phyloP scores from a whole-genome alignment of 1,140 invertebrate species.

The Musca vetustissima region DNA sequence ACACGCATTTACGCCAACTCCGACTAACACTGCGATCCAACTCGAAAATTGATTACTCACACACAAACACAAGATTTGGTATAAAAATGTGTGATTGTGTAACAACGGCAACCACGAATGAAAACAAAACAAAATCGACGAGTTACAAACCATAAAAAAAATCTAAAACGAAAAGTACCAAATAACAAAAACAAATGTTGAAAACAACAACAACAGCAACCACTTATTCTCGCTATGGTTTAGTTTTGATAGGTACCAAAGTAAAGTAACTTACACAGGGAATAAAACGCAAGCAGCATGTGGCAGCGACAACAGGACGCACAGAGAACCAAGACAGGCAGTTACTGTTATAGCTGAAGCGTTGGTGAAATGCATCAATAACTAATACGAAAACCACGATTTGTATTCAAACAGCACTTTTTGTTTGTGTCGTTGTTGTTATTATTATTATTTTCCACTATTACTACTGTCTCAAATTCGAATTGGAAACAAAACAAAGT shows the following conservation, averaged over 20 bases:
- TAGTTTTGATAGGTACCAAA: not conserved
- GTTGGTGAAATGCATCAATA: not conserved
- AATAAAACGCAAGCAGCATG: conserved; percentile 4
- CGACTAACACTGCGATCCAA: too few species aligned
- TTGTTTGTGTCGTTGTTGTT: not conserved
- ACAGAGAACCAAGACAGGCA: not conserved
- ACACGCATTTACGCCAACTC: too few species aligned
- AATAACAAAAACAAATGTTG: conserved; percentile 2
- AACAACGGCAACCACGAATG: not conserved
- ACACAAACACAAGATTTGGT: not conserved
- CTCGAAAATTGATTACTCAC: too few species aligned
- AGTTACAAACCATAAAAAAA: too few species aligned
- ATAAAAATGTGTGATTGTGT: conserved; percentile 11
- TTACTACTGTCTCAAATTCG: not conserved
- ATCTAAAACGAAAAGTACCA: too few species aligned
- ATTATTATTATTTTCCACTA: too few species aligned
- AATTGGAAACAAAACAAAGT: conserved; percentile 9
- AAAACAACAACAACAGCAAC: not conserved
- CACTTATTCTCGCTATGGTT: not conserved
- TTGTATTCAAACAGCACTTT: too few species aligned
- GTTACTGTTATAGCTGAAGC: not conserved
- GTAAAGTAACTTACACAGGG: conserved; percentile 18
- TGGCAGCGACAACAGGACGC: conserved; percentile 2
- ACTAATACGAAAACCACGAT: too few species aligned
- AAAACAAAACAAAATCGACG: too few species aligned